phyloP scores from a whole-genome alignment of 2,888 invertebrate genomes.

The Heliconius aoede region DNA sequence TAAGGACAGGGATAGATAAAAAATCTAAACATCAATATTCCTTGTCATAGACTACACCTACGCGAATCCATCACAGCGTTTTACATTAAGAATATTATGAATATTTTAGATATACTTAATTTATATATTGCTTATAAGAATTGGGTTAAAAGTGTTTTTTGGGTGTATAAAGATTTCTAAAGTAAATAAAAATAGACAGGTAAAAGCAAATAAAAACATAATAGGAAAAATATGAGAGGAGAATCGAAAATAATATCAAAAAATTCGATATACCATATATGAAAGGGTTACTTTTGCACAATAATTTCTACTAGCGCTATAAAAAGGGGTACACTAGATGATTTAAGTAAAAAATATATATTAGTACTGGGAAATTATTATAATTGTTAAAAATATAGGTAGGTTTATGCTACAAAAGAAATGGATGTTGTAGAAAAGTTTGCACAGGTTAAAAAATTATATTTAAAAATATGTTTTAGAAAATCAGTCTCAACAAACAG shows the following conservation, averaged over 20 bases:
- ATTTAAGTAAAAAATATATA: not conserved
- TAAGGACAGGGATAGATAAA: constrained; percentile 27
- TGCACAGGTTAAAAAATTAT: constrained; percentile 49
- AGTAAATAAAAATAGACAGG: constrained; percentile 2
- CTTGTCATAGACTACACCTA: constrained; percentile 50
- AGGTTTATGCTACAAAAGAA: not conserved
- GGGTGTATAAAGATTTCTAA: constrained; percentile 12
- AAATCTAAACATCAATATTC: constrained; percentile 31
- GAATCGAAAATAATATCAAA: constrained; percentile 22
- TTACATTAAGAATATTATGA: constrained; percentile 46
- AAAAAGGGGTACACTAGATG: constrained; percentile 3
- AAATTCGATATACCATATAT: constrained; percentile 23
- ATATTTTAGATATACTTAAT: constrained; percentile 44
- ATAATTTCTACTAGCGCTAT: not conserved
- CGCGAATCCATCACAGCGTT: constrained; percentile 56
- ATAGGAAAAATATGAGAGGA: constrained; percentile 3
- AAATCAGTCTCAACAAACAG: constrained; percentile 83
- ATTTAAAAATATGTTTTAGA: constrained; percentile 77
- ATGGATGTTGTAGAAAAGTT: constrained; percentile 28
- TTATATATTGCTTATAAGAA: constrained; percentile 54
- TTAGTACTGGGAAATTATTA: not conserved
- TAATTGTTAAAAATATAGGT: not conserved
- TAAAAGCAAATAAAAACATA: too few relatives aligned
- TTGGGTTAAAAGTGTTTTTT: constrained; percentile 26
- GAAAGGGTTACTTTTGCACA: constrained; percentile 9